phyloP scores from a whole-genome alignment of 2,888 invertebrate species.

The Magallana nippona region DNA sequence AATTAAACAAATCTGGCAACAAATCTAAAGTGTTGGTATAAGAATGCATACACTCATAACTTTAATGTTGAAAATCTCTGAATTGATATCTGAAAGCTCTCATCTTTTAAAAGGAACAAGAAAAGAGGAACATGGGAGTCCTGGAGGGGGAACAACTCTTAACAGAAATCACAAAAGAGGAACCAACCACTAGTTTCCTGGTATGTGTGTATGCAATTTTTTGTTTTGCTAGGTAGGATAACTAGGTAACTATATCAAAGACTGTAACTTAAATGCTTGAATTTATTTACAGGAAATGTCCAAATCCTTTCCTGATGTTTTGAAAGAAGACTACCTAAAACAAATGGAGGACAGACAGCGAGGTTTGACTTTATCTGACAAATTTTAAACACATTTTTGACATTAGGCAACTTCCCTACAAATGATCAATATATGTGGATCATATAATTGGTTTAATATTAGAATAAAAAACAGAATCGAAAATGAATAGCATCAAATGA shows the following conservation, averaged over 20 bases:
- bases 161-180: neutral
- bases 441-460: too few species aligned
- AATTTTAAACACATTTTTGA: too few species aligned
- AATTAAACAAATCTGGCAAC: too few species aligned
- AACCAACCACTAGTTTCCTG: neutral
- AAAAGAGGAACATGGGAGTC: neutral
- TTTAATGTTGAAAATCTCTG: too few species aligned
- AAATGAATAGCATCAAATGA: too few species aligned
- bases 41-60: too few species aligned
- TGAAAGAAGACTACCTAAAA: constrained; percentile 58
- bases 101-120: constrained; percentile 9
- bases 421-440: too few species aligned
- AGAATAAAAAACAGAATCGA: too few species aligned
- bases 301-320: constrained; percentile 45
- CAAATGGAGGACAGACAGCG: constrained; percentile 55
- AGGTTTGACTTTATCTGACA: constrained; percentile 44
- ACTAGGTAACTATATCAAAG: neutral
- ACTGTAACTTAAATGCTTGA: neutral
- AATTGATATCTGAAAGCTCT: too few species aligned
- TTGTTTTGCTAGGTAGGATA: neutral
- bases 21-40: too few species aligned
- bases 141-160: neutral
- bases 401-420: too few species aligned
- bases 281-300: neutral
- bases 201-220: neutral